Evolutionary conservation across 2,888 invertebrate species (phyloP), one percentile per base, ranked within the genome.

Genomic region (Cynaeus angustus): DNA sequence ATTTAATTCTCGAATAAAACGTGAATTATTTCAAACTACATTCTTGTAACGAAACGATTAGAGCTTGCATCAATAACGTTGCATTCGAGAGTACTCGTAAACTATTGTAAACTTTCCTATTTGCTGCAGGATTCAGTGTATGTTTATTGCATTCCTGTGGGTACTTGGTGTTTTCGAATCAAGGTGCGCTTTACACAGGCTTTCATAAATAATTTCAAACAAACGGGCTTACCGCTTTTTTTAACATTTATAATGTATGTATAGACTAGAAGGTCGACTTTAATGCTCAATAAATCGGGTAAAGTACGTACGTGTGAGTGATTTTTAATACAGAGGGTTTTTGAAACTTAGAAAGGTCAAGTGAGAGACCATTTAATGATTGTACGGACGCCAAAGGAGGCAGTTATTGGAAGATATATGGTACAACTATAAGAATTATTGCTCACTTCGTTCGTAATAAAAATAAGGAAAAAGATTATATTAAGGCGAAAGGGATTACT

Each of bases 291-390:
- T 61, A 61, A 61, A 48, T 61, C 50, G 21, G 33, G 13, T 61
- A 48, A 61, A 61, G 38, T 48, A 48, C 26, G 21, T 21, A 61
- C 48, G 50, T 50, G 50, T 14, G 21, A 38, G 50, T 21, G 45
- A 59, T 61, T 41, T 61, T 61, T 50, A 61, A 61, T 48, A 61
- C 33, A 37, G 16, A 14, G 26, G n/a, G 46, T 61, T 61, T 37
- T 16, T 4, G 37, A 41, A 61, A 61, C 48, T 61, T 50, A 37
- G 37, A 21, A 41, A 37, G 61, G 48, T 37, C 37, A 12, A 7
- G 43, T 4, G n/a, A 28, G 10, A 21, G 38, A 33, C 14, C 16
- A 38, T 16, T 46, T 48, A 50, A 61, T 61, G 61, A 61, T 50
- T 61, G 61, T 48, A 61, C 48, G 28, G 21, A 46, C 50, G 48